Conservation (phyloP, 2,113 vertebrate species). For the Megaceryle maxima region DNA sequence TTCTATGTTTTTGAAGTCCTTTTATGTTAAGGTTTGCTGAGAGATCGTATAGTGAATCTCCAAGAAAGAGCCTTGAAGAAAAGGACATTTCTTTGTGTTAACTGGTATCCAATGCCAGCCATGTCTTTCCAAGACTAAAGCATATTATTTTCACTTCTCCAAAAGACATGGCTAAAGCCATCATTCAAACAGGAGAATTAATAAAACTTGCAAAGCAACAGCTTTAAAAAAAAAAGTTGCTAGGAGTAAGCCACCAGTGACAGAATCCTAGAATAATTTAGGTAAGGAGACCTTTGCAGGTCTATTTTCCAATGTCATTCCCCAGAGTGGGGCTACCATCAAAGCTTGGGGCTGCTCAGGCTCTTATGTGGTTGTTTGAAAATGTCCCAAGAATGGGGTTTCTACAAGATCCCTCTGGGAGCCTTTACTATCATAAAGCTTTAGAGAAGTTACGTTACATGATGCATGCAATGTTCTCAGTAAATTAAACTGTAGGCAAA, state of each 20-base stretch:
- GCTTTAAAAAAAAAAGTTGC: neutral
- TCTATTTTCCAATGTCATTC: neutral
- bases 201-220: neutral
- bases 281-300: neutral
- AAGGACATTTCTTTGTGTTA: neutral
- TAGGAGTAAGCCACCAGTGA: neutral
- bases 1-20: neutral
- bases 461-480: neutral
- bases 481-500: neutral
- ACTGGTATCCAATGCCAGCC: neutral
- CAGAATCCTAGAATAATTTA: neutral
- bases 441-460: neutral
- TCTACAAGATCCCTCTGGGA: neutral
- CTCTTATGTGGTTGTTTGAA: neutral
- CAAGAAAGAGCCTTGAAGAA: neutral
- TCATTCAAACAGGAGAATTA: neutral
- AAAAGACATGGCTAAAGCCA: neutral
- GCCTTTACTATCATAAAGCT: neutral
- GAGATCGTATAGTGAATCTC: neutral
- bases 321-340: neutral
- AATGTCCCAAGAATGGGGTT: neutral
- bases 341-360: neutral
- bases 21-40: neutral
- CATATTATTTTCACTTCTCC: neutral
- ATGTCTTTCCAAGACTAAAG: neutral